phyloP scores from a whole-genome alignment of 2,113 vertebrate genomes.

The Crocuta crocuta region DNA sequence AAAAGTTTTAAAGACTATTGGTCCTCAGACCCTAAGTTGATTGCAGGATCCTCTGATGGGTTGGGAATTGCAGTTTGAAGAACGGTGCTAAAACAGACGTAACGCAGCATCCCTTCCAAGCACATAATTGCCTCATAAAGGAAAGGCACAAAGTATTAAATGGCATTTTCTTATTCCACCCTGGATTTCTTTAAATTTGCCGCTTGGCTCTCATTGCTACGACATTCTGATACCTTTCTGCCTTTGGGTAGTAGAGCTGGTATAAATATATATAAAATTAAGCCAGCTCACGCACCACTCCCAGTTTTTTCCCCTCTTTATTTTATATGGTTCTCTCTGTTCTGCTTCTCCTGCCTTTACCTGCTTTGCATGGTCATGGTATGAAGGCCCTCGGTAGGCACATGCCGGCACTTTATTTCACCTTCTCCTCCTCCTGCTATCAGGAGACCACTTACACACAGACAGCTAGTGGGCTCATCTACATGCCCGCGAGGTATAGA shows the following conservation, averaged over 20 bases:
- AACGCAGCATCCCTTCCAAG: not conserved
- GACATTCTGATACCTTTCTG: not conserved
- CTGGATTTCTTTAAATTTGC: slow-evolving; percentile 27
- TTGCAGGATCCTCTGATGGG: not conserved
- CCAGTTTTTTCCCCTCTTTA: not conserved
- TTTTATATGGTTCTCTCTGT: not conserved
- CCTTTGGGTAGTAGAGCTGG: not conserved
- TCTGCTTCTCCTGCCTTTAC: not conserved
- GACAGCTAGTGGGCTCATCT: not conserved
- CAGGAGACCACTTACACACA: not conserved
- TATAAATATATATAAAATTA: not conserved
- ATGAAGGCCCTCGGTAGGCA: not conserved
- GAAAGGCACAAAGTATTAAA: not conserved
- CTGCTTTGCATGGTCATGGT: not conserved
- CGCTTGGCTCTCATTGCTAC: not conserved
- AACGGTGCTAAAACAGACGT: not conserved
- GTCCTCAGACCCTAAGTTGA: not conserved
- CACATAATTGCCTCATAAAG: not conserved
- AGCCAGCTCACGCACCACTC: not conserved
- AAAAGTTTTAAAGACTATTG: not conserved
- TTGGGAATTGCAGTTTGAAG: not conserved
- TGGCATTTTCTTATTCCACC: not conserved
- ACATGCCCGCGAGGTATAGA: not conserved
- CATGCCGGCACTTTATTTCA: not conserved
- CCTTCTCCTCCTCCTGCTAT: not conserved